Evolutionary conservation across 2,888 invertebrate species (phyloP).

Genomic region (Dicyrtomina minuta): DNA sequence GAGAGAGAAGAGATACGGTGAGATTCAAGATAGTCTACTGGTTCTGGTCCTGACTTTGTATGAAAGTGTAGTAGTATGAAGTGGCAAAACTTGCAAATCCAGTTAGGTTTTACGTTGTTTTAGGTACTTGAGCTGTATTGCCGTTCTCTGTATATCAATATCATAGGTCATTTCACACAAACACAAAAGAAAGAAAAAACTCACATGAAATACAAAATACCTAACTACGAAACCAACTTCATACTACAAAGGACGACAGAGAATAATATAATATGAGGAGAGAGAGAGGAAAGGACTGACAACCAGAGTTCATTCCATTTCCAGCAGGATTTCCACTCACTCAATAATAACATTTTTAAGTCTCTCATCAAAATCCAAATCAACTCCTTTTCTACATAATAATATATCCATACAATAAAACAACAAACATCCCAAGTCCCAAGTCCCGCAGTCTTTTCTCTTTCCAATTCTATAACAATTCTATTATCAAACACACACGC

Average conservation of each 20-base stretch:
- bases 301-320: constrained; percentile 32
- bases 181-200: not conserved
- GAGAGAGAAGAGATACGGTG: constrained; percentile 13
- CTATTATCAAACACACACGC: not conserved
- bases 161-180: constrained; percentile 40
- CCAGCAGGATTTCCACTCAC: constrained; percentile 33
- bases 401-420: too few relatives aligned
- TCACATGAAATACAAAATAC: constrained; percentile 8
- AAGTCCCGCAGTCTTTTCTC: constrained; percentile 9
- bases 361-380: not conserved
- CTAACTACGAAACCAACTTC: too few relatives aligned
- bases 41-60: too few relatives aligned
- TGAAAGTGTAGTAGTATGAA: constrained; percentile 11
- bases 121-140: constrained; percentile 36
- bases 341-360: too few relatives aligned
- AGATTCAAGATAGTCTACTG: not conserved
- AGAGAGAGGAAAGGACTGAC: too few relatives aligned
- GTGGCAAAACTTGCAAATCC: constrained; percentile 51
- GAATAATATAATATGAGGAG: too few relatives aligned
- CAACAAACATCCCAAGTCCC: too few relatives aligned
- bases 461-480: not conserved
- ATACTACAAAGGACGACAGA: too few relatives aligned
- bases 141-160: too few relatives aligned
- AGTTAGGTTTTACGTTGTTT: constrained; percentile 35
- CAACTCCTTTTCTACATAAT: not conserved